Base-by-base conservation (phyloP, 2,888 invertebrate genomes). In the Ochropleura leucogaster region DNA sequence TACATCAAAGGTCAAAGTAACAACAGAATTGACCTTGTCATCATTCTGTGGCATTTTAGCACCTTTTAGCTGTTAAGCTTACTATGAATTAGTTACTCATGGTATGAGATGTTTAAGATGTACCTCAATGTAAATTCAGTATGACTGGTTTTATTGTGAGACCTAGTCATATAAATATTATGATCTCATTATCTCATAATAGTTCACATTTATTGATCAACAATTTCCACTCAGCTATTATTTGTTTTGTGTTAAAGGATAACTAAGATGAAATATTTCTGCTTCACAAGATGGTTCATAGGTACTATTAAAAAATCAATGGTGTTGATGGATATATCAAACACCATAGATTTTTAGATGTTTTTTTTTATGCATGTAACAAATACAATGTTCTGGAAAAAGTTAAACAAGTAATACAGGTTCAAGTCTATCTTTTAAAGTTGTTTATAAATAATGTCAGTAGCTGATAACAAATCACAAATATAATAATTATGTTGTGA, bases 381-480 rank as follows among this genome's bases (percentile, higher is more conserved):
- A 18, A 53, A 72, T 20, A 10, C 20, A 4, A 53, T 47, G 8
- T 57, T 57, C 46, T 46, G 30, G 47, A 20, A 40, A 51, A 12
- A 40, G 12, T 6, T 49, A 60, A 47, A 59, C 49, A 59, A n/a
- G 16, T 44, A 40, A 55, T 53, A n/a, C 40, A 20, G 12, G 51
- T 16, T 44, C 68, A 30, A 57, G 57, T 55, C 44, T 68, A 16
- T 60, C 18, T 55, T 30, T 8, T 57, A 16, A 8, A 57, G 8
- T 46, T 69, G 53, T 66, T 55, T 68, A 81, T 49, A 75, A 81
- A 51, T 44, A 63, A n/a, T 57, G 55, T 62, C 47, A 78, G 53
- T 62, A 65, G 66, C 72, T 83, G 68, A 66, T 80, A 47, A 53
- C 20, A 66, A 46, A 80, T 77, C 53, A 66, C 40, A 5, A 47